phyloP scores from a whole-genome alignment of 2,888 invertebrate species.

The Argyresthia goedartella region DNA sequence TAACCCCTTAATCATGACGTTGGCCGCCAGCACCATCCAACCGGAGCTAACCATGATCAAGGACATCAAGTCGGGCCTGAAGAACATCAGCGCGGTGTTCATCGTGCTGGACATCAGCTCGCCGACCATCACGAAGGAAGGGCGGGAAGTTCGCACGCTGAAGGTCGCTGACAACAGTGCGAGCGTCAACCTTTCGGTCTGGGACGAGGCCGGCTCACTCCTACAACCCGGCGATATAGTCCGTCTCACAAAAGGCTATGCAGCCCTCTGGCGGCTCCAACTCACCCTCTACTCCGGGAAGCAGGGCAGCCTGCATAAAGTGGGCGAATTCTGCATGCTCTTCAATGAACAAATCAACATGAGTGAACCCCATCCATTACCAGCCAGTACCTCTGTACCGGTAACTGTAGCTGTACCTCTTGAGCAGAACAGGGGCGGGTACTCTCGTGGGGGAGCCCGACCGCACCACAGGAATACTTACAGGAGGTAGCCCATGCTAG shows the following conservation, averaged over 20 bases:
- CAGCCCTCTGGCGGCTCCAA: constrained; percentile 89
- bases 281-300: constrained; percentile 95
- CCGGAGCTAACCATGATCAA: constrained; percentile 69
- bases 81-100: constrained; percentile 92
- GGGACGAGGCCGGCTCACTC: constrained; percentile 95
- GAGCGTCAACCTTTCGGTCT: constrained; percentile 93
- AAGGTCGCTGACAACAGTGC: constrained; percentile 94
- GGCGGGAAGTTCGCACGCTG: constrained; percentile 94
- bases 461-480: background rate
- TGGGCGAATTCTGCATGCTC: constrained; percentile 96
- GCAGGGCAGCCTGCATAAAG: constrained; percentile 92
- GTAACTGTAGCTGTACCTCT: background rate
- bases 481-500: background rate
- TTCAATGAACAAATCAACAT: constrained; percentile 94
- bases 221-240: constrained; percentile 94
- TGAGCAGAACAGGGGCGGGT: background rate
- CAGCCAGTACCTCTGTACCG: background rate
- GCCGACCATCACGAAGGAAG: constrained; percentile 92
- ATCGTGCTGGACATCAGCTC: constrained; percentile 94
- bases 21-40: too few relatives aligned
- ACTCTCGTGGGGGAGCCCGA: background rate
- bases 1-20: too few relatives aligned
- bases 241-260: constrained; percentile 87
- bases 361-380: constrained; percentile 86
- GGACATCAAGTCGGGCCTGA: constrained; percentile 91